These are phyloP conservation scores for Phalacrocorax aristotelis DNA, from an alignment of 2,113 vertebrate species.

Conservation along the genomic window DNA sequence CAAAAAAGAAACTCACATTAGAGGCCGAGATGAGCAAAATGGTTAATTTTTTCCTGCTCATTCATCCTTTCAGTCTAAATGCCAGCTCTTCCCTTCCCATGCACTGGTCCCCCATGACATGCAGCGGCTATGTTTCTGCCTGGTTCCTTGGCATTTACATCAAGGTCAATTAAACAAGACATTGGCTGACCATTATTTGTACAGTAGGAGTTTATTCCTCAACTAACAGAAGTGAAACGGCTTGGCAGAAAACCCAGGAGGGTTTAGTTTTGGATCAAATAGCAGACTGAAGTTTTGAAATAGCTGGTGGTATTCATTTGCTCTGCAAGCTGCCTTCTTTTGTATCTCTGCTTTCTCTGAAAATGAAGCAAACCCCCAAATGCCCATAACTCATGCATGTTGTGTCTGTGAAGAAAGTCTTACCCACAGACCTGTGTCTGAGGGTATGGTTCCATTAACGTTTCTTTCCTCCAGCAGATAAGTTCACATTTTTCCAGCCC, in stretches of 20 bases:
- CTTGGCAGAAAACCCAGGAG: not conserved
- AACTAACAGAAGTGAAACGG: not conserved
- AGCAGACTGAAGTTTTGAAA: not conserved
- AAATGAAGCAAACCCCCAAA: not conserved
- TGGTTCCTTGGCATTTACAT: conserved; percentile 3
- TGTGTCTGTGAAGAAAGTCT: not conserved
- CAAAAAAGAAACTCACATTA: not conserved
- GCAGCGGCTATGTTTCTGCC: not conserved
- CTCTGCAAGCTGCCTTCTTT: not conserved
- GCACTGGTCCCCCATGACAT: not conserved
- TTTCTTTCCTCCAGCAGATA: not conserved
- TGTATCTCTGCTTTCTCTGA: not conserved
- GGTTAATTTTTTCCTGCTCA: not conserved
- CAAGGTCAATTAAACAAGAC: conserved; percentile 50
- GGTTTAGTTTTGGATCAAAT: not conserved
- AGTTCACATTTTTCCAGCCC: not conserved
- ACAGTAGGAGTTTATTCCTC: not conserved
- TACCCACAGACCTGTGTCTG: not conserved
- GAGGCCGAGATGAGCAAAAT: not conserved
- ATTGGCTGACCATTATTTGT: not conserved
- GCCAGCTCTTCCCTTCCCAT: not conserved
- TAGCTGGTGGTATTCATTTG: not conserved
- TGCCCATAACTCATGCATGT: not conserved
- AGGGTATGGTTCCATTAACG: not conserved
- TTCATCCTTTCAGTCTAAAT: not conserved